These are phyloP conservation scores for Bubo blakistoni DNA, from an alignment of 2,113 vertebrate genomes.

Conservation along the genomic window DNA sequence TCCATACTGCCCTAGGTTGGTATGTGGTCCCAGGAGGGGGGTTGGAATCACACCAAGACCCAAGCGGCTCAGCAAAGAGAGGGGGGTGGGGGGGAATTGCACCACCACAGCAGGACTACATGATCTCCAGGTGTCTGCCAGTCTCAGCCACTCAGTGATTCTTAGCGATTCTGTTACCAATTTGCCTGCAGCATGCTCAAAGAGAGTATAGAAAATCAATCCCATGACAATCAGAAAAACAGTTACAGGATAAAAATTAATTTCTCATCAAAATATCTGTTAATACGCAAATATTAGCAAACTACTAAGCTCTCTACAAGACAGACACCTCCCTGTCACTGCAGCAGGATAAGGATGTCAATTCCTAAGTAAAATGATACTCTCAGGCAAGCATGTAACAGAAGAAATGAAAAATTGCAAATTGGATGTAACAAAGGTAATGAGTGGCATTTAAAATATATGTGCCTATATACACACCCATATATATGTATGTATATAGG, in stretches of 20 bases:
- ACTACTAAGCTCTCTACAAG: not conserved
- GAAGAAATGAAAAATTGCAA: not conserved
- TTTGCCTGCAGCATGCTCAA: not conserved
- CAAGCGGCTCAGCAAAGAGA: no score
- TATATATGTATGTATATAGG: not conserved
- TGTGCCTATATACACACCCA: not conserved
- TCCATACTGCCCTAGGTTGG: no score
- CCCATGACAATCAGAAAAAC: not conserved
- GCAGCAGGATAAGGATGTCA: not conserved
- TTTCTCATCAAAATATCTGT: not conserved
- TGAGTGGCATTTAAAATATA: not conserved
- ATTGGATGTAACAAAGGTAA: not conserved
- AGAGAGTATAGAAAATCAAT: not conserved
- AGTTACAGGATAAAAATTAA: not conserved
- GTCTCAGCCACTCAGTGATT: not conserved
- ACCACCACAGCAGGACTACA: not conserved
- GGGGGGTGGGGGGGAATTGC: no score
- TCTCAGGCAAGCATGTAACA: not conserved
- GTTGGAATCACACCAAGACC: no score
- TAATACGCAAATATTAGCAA: not conserved
- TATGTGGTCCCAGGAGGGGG: no score
- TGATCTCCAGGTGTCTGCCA: not conserved
- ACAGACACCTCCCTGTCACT: not conserved
- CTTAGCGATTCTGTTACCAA: not conserved
- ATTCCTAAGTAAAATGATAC: not conserved